Percentiles rank a stretch among this genome's conserved stretches.
Evolutionary conservation across 2,113 vertebrate species (phyloP).

Genomic region (Siniperca knerii): DNA sequence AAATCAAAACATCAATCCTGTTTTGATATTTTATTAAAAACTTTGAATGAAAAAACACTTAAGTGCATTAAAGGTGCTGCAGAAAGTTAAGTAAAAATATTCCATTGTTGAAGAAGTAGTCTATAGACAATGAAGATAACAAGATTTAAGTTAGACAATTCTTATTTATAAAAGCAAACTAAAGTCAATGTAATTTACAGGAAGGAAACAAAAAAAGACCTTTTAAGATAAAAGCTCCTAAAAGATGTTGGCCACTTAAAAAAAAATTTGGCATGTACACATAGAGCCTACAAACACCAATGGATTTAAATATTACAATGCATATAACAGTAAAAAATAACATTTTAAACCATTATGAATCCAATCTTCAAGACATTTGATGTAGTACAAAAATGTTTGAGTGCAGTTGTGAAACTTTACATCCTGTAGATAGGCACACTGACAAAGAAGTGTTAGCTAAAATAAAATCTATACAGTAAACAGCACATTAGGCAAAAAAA

Average conservation of each 20-base stretch:
- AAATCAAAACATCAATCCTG: not conserved
- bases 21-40: constrained; percentile 56
- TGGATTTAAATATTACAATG: not conserved
- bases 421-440: not conserved
- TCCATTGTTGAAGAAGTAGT: constrained; percentile 5
- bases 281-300: not conserved
- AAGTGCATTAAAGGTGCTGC: constrained; percentile 36
- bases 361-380: not conserved
- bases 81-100: constrained; percentile 19
- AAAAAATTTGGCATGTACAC: not conserved
- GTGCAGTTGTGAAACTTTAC: not conserved
- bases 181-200: not conserved
- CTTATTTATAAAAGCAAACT: constrained; percentile 10
- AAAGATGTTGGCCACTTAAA: not conserved
- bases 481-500: not conserved
- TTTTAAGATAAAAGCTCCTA: not conserved
- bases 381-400: not conserved
- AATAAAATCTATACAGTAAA: not conserved
- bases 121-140: not conserved
- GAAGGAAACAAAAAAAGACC: not conserved
- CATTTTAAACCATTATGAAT: not conserved
- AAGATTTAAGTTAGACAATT: constrained; percentile 7
- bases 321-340: not conserved
- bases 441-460: not conserved
- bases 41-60: constrained; percentile 15